Evolutionary conservation across 2,113 vertebrate species (phyloP), one percentile per base, ranked within the genome.

Genomic region (Toxotes jaculatrix): DNA sequence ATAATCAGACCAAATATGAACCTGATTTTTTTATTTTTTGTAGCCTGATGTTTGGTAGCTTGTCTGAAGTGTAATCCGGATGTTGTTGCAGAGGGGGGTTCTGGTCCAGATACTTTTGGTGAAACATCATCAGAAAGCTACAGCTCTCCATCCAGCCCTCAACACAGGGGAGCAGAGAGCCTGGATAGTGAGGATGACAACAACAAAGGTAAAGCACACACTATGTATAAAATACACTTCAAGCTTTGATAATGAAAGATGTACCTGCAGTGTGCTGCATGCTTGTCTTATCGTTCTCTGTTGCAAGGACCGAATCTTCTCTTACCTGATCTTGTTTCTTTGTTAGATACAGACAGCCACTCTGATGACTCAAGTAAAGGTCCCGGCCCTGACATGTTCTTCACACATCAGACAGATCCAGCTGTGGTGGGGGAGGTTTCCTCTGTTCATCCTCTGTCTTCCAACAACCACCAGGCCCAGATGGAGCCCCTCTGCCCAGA

Each of bases 81-180:
- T 78, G 72, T 64, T 71, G 90, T 92, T 93, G 53, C 96, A 95
- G 97, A 95, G 13, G 79, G 89, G 82, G 94, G 94, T 87, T 97
- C 96, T 77, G 96, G 96, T 85, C 96, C 94, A 11, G 97, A 98
- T 69, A 96, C 96, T 0, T 97, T 95, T 87, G 97, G 97, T 88
- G 97, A 98, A 89, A 98, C 96, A 0, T 99, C 97, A 17, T 99
- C 97, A 56, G 97, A 97, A 94, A 97, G 97, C 93, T 98, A 96
- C 95, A 99, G 97, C 93, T 98, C 96, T 82, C 97, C 97, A 13
- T 97, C 97, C 86, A 99, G 97, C 88, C 97, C 97, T 71, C 96
- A 95, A 23, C 97, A 96, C 63, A 94, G 96, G 83, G 96, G 96
- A 64, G 94, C 93, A 87, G 97, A 97, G 93, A 99, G 97, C 88